phyloP scores from a whole-genome alignment of 2,113 vertebrate species.

The Ibidorhyncha struthersii region DNA sequence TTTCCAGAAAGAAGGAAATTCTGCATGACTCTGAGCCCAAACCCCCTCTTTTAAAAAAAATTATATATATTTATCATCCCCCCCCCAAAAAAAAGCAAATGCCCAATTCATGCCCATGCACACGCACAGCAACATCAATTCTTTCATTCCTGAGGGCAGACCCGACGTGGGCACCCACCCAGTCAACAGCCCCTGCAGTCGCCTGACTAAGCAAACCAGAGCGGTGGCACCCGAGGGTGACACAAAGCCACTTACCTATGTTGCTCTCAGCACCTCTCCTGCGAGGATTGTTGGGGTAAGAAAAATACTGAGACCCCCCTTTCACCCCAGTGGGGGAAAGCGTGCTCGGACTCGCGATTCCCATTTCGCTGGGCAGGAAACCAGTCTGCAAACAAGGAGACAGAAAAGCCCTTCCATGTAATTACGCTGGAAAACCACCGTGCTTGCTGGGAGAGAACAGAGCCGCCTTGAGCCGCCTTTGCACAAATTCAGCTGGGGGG shows the following conservation, averaged over 20 bases:
- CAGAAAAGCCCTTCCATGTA: not conserved
- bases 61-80: too few species aligned
- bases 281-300: conserved; percentile 89
- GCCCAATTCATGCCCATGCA: too few species aligned
- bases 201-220: accelerated
- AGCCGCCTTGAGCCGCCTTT: not conserved
- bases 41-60: too few species aligned
- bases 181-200: not conserved
- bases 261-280: conserved; percentile 88
- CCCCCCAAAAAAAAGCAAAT: too few species aligned
- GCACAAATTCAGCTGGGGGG: not conserved
- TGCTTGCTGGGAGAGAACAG: not conserved
- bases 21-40: too few species aligned
- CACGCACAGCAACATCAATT: too few species aligned
- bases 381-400: conserved; percentile 75
- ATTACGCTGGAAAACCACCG: not conserved
- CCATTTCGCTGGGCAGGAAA: conserved; percentile 90
- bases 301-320: conserved; percentile 89
- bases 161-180: too few species aligned
- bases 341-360: conserved; percentile 87
- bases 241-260: conserved; percentile 78
- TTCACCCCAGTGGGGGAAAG: conserved; percentile 92
- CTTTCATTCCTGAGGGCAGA: too few species aligned
- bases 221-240: not conserved
- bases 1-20: too few species aligned